Percentiles rank a stretch among this genome's conserved stretches.
phyloP scores from a whole-genome alignment of 2,113 vertebrate genomes.

The Thryonomys swinderianus region DNA sequence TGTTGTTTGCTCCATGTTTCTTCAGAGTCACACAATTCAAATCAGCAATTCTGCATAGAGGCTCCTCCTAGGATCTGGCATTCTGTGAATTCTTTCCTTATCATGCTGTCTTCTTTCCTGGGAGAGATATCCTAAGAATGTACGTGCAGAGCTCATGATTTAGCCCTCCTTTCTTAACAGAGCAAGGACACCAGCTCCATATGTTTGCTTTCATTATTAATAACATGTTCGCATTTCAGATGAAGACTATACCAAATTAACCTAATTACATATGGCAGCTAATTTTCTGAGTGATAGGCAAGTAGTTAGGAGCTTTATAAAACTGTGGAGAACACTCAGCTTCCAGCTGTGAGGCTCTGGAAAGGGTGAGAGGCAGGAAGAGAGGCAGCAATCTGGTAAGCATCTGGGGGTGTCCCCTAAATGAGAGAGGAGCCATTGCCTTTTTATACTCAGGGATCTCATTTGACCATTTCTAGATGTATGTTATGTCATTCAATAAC shows the following conservation, averaged over 20 bases:
- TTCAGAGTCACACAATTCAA: background rate
- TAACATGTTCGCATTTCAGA: conserved; percentile 77
- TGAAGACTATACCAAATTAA: conserved; percentile 80
- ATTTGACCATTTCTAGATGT: background rate
- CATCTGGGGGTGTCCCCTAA: background rate
- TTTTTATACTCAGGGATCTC: background rate
- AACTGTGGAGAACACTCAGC: conserved; percentile 30
- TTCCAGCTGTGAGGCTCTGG: background rate
- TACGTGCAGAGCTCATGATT: background rate
- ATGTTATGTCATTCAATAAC: background rate
- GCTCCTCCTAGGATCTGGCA: background rate
- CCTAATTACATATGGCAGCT: conserved; percentile 86
- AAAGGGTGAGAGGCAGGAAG: background rate
- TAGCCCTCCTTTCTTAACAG: conserved; percentile 28
- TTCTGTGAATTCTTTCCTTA: background rate
- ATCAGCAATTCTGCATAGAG: background rate
- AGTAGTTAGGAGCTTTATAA: conserved; percentile 69
- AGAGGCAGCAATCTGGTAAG: background rate
- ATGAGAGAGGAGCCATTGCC: background rate
- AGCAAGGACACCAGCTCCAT: conserved; percentile 81
- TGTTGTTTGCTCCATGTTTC: background rate
- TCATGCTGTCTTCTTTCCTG: background rate
- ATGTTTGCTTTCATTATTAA: conserved; percentile 84
- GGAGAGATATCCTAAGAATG: background rate
- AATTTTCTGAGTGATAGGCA: conserved; percentile 84